phyloP scores from a whole-genome alignment of 2,113 vertebrate species.

The Tricholaema leucomelas region DNA sequence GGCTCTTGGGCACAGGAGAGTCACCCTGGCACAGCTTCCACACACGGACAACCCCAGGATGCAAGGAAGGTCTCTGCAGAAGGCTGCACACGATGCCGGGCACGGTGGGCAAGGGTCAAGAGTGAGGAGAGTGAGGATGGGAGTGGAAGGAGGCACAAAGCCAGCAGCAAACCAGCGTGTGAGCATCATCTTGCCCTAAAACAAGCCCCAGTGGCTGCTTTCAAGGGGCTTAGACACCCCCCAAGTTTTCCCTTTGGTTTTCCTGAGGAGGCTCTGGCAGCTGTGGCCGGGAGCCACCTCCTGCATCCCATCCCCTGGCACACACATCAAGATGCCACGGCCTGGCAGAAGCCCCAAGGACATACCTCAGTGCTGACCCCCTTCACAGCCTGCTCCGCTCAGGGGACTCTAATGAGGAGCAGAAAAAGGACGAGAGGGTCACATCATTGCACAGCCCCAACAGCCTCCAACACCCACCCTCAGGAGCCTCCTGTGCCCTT shows the following conservation, averaged over 20 bases:
- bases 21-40: not conserved
- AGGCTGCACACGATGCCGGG: not conserved
- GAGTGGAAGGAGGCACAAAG: not conserved
- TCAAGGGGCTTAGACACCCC: not conserved
- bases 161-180: not conserved
- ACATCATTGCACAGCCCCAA: conserved; percentile 49
- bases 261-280: not conserved
- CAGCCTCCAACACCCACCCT: conserved; percentile 26
- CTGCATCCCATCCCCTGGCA: not conserved
- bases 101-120: not conserved
- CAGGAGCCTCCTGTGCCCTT: not conserved
- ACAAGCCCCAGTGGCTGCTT: not conserved
- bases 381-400: conserved; percentile 72
- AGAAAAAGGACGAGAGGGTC: conserved; percentile 72
- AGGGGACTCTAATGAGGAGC: conserved; percentile 71
- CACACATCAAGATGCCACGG: not conserved
- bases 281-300: not conserved
- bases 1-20: not conserved
- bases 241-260: not conserved
- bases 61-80: not conserved
- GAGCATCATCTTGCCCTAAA: not conserved
- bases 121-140: not conserved
- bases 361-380: conserved; percentile 71
- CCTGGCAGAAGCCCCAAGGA: conserved; percentile 51
- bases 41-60: not conserved